Percentiles rank a stretch among this genome's conserved stretches.
Conservation (phyloP, 2,888 invertebrate species). For the Drosophila emarginata region DNA sequence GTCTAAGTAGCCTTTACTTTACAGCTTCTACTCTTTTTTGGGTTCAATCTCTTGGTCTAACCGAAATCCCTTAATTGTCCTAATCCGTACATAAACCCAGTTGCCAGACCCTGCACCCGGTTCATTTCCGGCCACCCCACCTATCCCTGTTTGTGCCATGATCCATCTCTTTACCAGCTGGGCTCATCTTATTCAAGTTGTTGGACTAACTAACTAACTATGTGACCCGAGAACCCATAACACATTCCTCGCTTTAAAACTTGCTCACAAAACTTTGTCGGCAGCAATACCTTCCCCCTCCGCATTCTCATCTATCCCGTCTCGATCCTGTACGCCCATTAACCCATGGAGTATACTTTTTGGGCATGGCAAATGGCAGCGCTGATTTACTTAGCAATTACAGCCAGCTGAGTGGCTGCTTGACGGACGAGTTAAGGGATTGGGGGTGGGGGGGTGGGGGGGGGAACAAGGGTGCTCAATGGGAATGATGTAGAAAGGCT, state of each 20-base stretch:
- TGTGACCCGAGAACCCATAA: slow-evolving; percentile 70
- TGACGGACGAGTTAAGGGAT: slow-evolving; percentile 46
- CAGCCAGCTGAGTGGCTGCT: slow-evolving; percentile 65
- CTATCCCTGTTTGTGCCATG: not conserved
- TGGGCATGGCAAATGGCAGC: slow-evolving; percentile 74
- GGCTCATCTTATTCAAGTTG: slow-evolving; percentile 32
- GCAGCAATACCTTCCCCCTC: not conserved
- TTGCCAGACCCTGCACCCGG: not conserved
- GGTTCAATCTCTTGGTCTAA: not conserved
- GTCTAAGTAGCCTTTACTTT: not conserved
- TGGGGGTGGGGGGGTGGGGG: not conserved
- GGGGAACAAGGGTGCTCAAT: too few species aligned
- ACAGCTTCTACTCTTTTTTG: not conserved
- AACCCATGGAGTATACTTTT: slow-evolving; percentile 55
- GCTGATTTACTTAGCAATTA: slow-evolving; percentile 74
- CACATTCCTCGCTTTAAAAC: slow-evolving; percentile 74
- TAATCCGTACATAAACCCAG: not conserved
- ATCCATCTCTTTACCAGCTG: not conserved
- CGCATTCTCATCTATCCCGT: slow-evolving; percentile 13
- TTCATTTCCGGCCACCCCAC: too few species aligned
- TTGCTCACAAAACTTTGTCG: slow-evolving; percentile 57
- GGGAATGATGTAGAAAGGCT: slow-evolving; percentile 18
- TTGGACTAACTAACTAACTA: slow-evolving; percentile 69
- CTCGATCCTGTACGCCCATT: not conserved
- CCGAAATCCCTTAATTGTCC: slow-evolving; percentile 14